A percentile compares a stretch with the other conserved stretches of the same genome.
Evolutionary conservation across 2,797 vertebrate species (phyloP).

Genomic region (Danio kyathit): DNA sequence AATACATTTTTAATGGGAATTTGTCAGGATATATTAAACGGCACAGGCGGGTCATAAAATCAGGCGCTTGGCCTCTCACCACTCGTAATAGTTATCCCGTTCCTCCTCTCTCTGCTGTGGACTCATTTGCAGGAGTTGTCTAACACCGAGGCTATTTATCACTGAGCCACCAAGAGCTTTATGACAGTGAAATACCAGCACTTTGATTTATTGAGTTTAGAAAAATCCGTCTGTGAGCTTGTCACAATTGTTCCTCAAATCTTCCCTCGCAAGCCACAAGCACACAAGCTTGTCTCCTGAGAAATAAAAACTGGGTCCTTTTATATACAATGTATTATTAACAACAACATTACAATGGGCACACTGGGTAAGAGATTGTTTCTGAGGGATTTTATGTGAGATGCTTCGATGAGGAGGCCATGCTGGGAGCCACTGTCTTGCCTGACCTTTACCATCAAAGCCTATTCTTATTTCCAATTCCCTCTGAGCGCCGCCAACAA

Average conservation of each 20-base stretch:
- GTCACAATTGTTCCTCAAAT: constrained; percentile 72
- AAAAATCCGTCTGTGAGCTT: constrained; percentile 64
- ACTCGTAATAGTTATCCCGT: constrained; percentile 88
- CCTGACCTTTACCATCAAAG: constrained; percentile 83
- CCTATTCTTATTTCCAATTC: constrained; percentile 84
- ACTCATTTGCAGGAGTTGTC: constrained; percentile 85
- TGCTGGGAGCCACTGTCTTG: constrained; percentile 65
- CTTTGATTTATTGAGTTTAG: constrained; percentile 83
- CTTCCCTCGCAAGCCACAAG: constrained; percentile 67
- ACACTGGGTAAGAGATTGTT: constrained; percentile 68
- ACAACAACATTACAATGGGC: constrained; percentile 78
- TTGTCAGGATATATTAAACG: constrained; percentile 65
- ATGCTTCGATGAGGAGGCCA: constrained; percentile 63
- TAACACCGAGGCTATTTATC: constrained; percentile 81
- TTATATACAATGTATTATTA: constrained; percentile 71
- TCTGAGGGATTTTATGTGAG: constrained; percentile 63
- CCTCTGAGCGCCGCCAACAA: constrained; percentile 75
- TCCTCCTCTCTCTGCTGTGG: constrained; percentile 80
- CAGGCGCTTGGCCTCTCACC: constrained; percentile 88
- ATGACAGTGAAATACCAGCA: constrained; percentile 81
- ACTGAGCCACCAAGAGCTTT: constrained; percentile 76
- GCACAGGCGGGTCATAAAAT: constrained; percentile 85
- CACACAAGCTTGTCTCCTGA: constrained; percentile 66
- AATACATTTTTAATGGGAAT: constrained; percentile 65
- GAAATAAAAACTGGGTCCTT: constrained; percentile 66